Conservation (phyloP, 2,797 vertebrate species). For the Micrastur ruficollis region DNA sequence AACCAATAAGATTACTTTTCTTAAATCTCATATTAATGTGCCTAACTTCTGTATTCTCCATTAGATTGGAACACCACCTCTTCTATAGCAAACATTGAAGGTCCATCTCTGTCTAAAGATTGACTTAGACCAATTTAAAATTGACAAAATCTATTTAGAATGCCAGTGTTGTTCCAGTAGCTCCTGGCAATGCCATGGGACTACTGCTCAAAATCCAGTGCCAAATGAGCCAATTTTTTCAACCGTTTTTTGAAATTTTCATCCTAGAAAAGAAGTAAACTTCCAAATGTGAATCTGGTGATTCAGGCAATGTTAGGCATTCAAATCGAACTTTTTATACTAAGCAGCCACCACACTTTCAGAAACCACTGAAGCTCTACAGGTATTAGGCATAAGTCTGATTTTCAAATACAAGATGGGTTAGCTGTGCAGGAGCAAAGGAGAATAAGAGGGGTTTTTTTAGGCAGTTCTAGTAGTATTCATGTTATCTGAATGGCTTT, state of each 20-base stretch:
- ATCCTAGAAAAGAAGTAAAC: neutral
- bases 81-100: neutral
- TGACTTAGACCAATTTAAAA: neutral
- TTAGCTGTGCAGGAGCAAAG: neutral
- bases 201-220: neutral
- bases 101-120: neutral
- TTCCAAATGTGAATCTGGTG: neutral
- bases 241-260: neutral
- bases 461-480: neutral
- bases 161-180: neutral
- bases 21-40: neutral
- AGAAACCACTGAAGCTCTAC: neutral
- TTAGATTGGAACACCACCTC: neutral
- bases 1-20: neutral
- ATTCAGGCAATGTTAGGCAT: neutral
- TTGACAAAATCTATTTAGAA: neutral
- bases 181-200: neutral
- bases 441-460: neutral
- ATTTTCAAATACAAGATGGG: neutral
- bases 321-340: neutral
- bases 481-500: constrained; percentile 21
- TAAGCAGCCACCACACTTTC: neutral
- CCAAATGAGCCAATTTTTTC: neutral
- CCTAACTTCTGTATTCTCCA: neutral
- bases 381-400: neutral